Conservation (phyloP, 2,113 vertebrate genomes). For the Nerophis lumbriciformis region DNA sequence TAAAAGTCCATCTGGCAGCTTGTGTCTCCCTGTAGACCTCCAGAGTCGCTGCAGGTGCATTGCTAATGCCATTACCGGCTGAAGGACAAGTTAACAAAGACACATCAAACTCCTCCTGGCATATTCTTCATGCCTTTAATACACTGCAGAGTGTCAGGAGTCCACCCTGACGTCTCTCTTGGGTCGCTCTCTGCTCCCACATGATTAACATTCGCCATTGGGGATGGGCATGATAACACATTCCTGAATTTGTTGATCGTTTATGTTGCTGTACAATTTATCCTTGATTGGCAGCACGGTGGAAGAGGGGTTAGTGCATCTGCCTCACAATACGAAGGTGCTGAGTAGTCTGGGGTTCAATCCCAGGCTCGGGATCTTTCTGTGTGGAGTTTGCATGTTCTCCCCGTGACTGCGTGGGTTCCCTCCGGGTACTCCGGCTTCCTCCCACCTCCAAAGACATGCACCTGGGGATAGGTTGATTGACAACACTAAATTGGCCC, state of each 20-base stretch:
- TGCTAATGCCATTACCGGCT: constrained; percentile 31
- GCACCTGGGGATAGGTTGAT: too few species aligned
- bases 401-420: too few species aligned
- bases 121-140: constrained; percentile 26
- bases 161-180: constrained; percentile 1
- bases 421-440: too few species aligned
- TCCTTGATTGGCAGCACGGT: too few species aligned
- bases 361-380: too few species aligned
- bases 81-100: constrained; percentile 42
- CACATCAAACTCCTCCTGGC: constrained; percentile 30
- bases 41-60: constrained; percentile 34
- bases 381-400: too few species aligned
- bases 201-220: constrained; percentile 10
- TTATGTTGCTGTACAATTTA: too few species aligned
- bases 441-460: too few species aligned
- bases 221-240: background rate
- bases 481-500: too few species aligned
- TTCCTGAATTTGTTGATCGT: background rate
- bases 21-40: constrained; percentile 22
- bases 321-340: too few species aligned
- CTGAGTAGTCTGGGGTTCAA: too few species aligned
- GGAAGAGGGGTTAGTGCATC: too few species aligned
- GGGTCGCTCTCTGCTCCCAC: constrained; percentile 27
- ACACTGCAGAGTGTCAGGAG: background rate
- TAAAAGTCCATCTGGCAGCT: constrained; percentile 37